Evolutionary conservation across 2,113 vertebrate species (phyloP), one percentile per base, ranked within the genome.

Genomic region (Pseudorhombus dupliciocellatus): DNA sequence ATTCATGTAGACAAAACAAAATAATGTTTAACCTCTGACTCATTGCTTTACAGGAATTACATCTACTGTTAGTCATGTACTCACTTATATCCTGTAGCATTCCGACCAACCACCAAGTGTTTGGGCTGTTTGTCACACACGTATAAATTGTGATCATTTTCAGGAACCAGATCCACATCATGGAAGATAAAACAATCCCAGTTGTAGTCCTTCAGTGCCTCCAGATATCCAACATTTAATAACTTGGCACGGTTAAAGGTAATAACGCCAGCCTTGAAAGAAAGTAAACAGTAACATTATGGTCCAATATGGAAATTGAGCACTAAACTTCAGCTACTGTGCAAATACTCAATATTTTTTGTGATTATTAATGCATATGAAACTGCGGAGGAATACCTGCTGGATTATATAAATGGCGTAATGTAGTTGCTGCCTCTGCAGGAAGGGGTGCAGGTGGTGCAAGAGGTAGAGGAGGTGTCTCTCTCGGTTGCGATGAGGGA

Each of bases 151-250:
- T 92, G 89, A 90, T 99, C 98, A 24, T 98, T 97, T 91, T 99
- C 97, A 0, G 98, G 98, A 71, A 99, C 87, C 73, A 99, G 91
- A 84, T 99, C 97, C 70, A 98, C 98, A 31, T 99, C 98, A 1
- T 99, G 97, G 87, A 99, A 97, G 82, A 99, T 93, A 73, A 99
- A 98, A 77, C 98, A 99, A 60, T 97, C 95, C 97, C 97, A 99
- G 22, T 61, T 89, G 21, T 89, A 91, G 82, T 99, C 95, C 81
- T 96, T 99, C 62, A 98, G 87, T 5, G 97, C 95, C 84, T 99
- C 97, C 74, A 99, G 73, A 81, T 96, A 99, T 10, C 98, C 98
- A 46, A 98, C 91, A 51, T 99, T 99, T 83, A 99, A 86, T 81
- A 99, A 90, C 90, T 96, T 99, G 79, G 97, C 98, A 64, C 98